These are phyloP conservation scores for Rhingia campestris DNA, from an alignment of 2,888 invertebrate genomes.

Conservation along the genomic window DNA sequence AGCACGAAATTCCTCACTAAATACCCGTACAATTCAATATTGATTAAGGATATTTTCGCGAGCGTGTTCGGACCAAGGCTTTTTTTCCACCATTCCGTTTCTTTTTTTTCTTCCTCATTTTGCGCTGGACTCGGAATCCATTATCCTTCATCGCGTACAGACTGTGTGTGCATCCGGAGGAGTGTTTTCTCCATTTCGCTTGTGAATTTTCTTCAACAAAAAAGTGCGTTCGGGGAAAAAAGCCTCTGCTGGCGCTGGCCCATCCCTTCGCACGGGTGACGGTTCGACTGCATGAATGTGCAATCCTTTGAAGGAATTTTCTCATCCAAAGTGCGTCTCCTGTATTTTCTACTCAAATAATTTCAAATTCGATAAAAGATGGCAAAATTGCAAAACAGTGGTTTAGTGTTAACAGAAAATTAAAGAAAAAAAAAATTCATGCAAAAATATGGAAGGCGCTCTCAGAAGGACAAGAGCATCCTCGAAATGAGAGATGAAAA, in stretches of 20 bases:
- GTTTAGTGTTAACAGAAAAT: conserved; percentile 1
- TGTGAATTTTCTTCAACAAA: conserved; percentile 23
- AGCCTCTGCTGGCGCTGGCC: conserved; percentile 63
- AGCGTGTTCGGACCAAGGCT: conserved; percentile 62
- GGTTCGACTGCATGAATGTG: conserved; percentile 56
- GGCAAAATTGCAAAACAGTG: not conserved
- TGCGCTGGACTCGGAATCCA: conserved; percentile 63
- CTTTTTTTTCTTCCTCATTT: conserved; percentile 29
- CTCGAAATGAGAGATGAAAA: conserved; percentile 66
- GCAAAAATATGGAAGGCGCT: conserved; percentile 71
- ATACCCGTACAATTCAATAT: conserved; percentile 68
- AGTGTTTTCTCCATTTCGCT: conserved; percentile 14
- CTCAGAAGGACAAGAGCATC: conserved; percentile 69
- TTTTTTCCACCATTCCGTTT: conserved; percentile 18
- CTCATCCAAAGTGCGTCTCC: conserved; percentile 42
- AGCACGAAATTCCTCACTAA: conserved; percentile 42
- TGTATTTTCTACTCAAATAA: conserved; percentile 3
- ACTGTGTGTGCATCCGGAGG: conserved; percentile 65
- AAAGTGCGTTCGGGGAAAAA: conserved; percentile 45
- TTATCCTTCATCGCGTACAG: conserved; percentile 72
- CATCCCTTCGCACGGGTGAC: conserved; percentile 67
- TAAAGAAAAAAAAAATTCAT: conserved; percentile 24
- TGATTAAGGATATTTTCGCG: conserved; percentile 72
- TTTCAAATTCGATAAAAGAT: not conserved
- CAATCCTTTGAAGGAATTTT: conserved; percentile 64